Base-by-base conservation (phyloP, 2,888 invertebrate species). In the Pristionchus entomophagus region DNA sequence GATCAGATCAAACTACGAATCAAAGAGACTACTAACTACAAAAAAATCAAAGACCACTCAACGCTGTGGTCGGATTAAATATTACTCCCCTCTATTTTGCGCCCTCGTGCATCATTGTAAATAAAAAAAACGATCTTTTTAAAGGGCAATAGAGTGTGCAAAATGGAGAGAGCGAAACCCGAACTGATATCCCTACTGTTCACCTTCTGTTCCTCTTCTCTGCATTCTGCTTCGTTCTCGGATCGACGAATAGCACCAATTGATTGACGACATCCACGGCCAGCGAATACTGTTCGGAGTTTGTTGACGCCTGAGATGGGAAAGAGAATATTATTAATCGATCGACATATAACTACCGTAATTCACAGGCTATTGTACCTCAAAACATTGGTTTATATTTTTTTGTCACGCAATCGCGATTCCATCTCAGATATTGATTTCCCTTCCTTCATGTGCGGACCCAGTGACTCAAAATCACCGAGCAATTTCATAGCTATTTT, bases 261-360 rank as follows among this genome's bases (percentile, higher is more conserved):
- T 99, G 98, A 95, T 99, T 99, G 4, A 99, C 97, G 91, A 99
- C 96, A 94, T 99, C 99, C 92, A 99, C 95, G 59, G 99, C 96
- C 97, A 99, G 98, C 2, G 96, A 97, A 94, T 98, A 99, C 96
- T 89, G 86, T 26, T 89, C 88, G 6, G 89, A 89, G 69, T 88
- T 89, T 19, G 88, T 88, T 10, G 88, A 88, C 5, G 89, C 80
- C 82, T 80, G 59, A 4, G 49, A 17, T 6, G 78, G 10, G 19
- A 69, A 32, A 1, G 35, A n/a, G n/a, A n/a, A n/a, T n/a, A n/a
- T n/a, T n/a, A n/a, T n/a, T n/a, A n/a, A 69, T 69, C 69, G 22
- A 29, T 51, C 51, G 73, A 41, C 32, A 77, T 22, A 1, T 6
- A 19, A 38, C 14, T 56, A 45, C 62, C 59, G 38, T 56, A 49